These are phyloP conservation scores for Drosophila mayri DNA, from an alignment of 1,140 invertebrate genomes.

Conservation along the genomic window DNA sequence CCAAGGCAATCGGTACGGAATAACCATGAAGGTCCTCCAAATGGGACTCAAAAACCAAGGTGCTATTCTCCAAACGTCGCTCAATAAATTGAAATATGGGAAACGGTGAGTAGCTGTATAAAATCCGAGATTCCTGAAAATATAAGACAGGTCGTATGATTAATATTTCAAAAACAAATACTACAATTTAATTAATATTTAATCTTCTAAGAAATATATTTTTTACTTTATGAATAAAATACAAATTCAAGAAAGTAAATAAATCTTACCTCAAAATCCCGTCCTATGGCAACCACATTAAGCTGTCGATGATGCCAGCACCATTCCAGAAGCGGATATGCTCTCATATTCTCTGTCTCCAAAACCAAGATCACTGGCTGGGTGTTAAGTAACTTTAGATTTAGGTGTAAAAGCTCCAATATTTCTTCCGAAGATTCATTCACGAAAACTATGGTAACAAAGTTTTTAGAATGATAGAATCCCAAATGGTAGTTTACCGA, in stretches of 20 bases:
- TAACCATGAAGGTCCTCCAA: constrained; percentile 56
- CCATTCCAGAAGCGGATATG: constrained; percentile 35
- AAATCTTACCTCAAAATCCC: constrained; percentile 57
- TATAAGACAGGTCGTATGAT: neutral
- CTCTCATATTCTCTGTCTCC: neutral
- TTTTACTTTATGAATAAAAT: no score
- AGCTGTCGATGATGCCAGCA: constrained; percentile 61
- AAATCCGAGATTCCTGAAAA: constrained; percentile 44
- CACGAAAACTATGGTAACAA: constrained; percentile 45
- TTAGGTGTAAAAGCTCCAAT: constrained; percentile 30
- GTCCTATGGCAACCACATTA: constrained; percentile 56
- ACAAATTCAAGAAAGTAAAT: no score
- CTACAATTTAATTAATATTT: no score
- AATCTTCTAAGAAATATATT: no score
- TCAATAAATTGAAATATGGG: constrained; percentile 53
- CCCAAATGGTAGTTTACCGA: constrained; percentile 7
- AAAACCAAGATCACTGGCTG: constrained; percentile 46
- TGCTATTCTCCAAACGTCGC: constrained; percentile 15
- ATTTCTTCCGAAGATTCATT: constrained; percentile 7
- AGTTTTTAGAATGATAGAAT: constrained; percentile 16
- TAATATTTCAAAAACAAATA: neutral
- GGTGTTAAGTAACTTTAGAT: constrained; percentile 39
- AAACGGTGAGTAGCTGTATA: constrained; percentile 67
- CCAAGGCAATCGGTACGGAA: constrained; percentile 43
- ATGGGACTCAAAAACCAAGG: constrained; percentile 16